Conservation (phyloP, 2,888 invertebrate species). For the Cinara cedri region DNA sequence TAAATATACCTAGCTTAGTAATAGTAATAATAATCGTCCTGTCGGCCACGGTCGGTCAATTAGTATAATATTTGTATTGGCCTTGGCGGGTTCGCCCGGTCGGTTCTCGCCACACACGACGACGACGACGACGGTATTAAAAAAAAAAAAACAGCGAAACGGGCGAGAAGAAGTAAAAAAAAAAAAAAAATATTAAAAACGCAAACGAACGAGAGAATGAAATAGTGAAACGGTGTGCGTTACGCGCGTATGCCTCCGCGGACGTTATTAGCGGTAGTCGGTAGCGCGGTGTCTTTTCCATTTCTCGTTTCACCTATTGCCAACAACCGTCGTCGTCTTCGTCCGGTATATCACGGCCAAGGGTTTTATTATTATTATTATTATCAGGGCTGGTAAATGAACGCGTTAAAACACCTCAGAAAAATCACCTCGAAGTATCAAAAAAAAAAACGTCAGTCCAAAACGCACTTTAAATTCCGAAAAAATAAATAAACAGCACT, state of each 20-base stretch:
- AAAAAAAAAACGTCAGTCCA: too few species aligned
- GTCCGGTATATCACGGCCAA: background rate
- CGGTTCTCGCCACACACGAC: constrained; percentile 49
- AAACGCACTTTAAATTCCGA: too few species aligned
- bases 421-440: too few species aligned
- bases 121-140: background rate
- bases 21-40: constrained; percentile 3
- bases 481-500: too few species aligned
- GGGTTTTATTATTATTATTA: constrained; percentile 25
- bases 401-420: too few species aligned
- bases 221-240: background rate
- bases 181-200: background rate
- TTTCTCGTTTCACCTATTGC: constrained; percentile 51
- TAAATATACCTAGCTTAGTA: background rate
- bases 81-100: constrained; percentile 43
- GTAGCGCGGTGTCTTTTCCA: constrained; percentile 17
- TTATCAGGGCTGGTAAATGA: too few species aligned
- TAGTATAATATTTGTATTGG: constrained; percentile 54
- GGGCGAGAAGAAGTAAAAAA: too few species aligned
- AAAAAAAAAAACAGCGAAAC: too few species aligned
- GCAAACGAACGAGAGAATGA: constrained; percentile 15
- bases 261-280: constrained; percentile 35
- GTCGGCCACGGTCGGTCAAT: constrained; percentile 48
- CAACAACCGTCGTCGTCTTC: constrained; percentile 6
- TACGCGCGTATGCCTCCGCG: too few species aligned